Conservation (phyloP, 2,797 vertebrate genomes). For the Toxotes lorentzi region DNA sequence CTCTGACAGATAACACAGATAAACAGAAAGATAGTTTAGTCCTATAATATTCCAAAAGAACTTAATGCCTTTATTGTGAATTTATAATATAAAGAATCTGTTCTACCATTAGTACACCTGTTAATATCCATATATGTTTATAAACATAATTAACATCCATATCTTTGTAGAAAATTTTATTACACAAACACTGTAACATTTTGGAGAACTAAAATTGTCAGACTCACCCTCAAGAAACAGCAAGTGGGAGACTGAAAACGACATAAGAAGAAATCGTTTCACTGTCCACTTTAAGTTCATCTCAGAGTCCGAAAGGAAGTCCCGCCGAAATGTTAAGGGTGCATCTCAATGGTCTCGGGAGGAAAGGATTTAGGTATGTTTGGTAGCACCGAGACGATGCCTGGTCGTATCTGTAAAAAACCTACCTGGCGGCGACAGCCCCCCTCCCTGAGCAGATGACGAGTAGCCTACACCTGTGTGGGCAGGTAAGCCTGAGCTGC, state of each 20-base stretch:
- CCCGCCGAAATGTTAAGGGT: slow-evolving; percentile 82
- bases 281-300: slow-evolving; percentile 94
- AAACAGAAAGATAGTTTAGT: not conserved
- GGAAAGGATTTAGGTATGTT: slow-evolving; percentile 50
- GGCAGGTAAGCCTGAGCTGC: slow-evolving; percentile 51
- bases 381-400: slow-evolving; percentile 54
- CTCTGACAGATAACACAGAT: not conserved
- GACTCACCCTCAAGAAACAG: slow-evolving; percentile 92
- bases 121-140: not conserved
- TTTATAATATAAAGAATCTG: not conserved
- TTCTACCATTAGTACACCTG: not conserved
- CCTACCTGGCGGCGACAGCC: slow-evolving; percentile 52
- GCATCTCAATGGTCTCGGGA: slow-evolving; percentile 87
- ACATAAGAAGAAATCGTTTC: slow-evolving; percentile 92
- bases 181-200: not conserved
- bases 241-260: slow-evolving; percentile 90
- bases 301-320: slow-evolving; percentile 88
- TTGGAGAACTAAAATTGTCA: not conserved
- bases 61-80: not conserved
- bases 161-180: not conserved
- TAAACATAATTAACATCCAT: not conserved
- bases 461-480: slow-evolving; percentile 65
- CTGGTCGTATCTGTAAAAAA: slow-evolving; percentile 29
- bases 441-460: slow-evolving; percentile 53
- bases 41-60: not conserved